Conservation (phyloP, 1,140 invertebrate genomes). For the Drosophila repleta region DNA sequence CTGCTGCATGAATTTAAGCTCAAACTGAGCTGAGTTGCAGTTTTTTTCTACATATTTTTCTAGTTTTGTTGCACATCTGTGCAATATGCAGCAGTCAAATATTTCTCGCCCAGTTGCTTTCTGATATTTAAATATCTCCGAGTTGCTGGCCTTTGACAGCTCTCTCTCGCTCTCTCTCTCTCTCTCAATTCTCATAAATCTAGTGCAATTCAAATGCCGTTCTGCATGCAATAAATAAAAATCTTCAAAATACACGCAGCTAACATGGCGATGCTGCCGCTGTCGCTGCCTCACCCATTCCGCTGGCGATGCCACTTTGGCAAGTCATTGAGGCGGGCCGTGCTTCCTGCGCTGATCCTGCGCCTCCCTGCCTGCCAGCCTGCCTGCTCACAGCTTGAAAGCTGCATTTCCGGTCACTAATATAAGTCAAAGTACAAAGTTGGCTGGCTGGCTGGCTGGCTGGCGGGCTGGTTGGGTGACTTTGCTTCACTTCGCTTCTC, state of each 20-base stretch:
- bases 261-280: conserved; percentile 48
- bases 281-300: neutral
- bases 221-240: conserved; percentile 67
- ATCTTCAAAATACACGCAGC: conserved; percentile 68
- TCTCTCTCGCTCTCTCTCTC: neutral
- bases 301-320: conserved; percentile 49
- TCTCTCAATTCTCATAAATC: conserved; percentile 52
- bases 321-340: conserved; percentile 67
- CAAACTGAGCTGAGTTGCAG: neutral
- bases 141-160: conserved; percentile 53
- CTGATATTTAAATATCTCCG: conserved; percentile 53
- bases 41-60: neutral
- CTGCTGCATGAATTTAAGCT: conserved; percentile 3
- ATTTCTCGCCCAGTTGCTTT: conserved; percentile 26
- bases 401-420: conserved; percentile 80
- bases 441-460: conserved; percentile 43
- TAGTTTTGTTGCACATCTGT: neutral
- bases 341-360: conserved; percentile 48
- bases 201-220: conserved; percentile 69
- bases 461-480: conserved; percentile 55
- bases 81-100: conserved; percentile 36
- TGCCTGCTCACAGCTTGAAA: conserved; percentile 34
- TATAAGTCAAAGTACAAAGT: conserved; percentile 81
- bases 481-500: conserved; percentile 41
- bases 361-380: neutral